phyloP scores from a whole-genome alignment of 2,888 invertebrate species.

The Drosophila infuscata region DNA sequence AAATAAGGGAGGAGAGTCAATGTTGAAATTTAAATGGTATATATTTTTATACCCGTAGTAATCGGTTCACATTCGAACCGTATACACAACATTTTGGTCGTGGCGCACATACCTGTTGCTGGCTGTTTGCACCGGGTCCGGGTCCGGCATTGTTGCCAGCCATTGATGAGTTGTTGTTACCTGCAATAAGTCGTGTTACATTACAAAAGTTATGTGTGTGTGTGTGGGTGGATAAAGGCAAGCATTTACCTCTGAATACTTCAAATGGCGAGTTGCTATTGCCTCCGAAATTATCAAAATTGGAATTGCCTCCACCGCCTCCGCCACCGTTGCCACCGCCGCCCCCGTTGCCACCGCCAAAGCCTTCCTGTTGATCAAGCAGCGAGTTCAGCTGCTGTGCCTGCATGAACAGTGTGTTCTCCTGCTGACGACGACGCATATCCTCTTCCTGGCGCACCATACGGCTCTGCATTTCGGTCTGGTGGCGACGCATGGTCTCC shows the following conservation, averaged over 20 bases:
- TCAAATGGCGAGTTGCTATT: slow-evolving; percentile 82
- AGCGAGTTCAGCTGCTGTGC: slow-evolving; percentile 88
- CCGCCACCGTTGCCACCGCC: slow-evolving; percentile 56
- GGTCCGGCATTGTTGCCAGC: slow-evolving; percentile 60
- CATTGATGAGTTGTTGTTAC: slow-evolving; percentile 64
- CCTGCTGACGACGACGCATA: slow-evolving; percentile 93
- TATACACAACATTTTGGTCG: slow-evolving; percentile 4
- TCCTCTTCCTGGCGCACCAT: slow-evolving; percentile 94
- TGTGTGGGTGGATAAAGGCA: neutral
- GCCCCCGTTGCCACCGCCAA: slow-evolving; percentile 51
- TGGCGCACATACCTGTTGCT: slow-evolving; percentile 69
- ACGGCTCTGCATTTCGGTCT: slow-evolving; percentile 91
- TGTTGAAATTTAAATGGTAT: neutral
- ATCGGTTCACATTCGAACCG: neutral
- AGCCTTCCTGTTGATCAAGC: slow-evolving; percentile 89
- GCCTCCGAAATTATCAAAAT: slow-evolving; percentile 73
- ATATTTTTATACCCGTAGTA: neutral
- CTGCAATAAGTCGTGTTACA: slow-evolving; percentile 17
- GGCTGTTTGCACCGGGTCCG: slow-evolving; percentile 50
- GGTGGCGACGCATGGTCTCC: slow-evolving; percentile 88
- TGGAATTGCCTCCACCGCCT: slow-evolving; percentile 59
- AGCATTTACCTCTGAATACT: slow-evolving; percentile 77
- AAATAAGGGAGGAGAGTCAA: slow-evolving; percentile 4
- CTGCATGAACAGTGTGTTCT: slow-evolving; percentile 95
- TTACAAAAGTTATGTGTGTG: neutral